Conservation (phyloP, 2,797 vertebrate species). For the Siniperca obscura region DNA sequence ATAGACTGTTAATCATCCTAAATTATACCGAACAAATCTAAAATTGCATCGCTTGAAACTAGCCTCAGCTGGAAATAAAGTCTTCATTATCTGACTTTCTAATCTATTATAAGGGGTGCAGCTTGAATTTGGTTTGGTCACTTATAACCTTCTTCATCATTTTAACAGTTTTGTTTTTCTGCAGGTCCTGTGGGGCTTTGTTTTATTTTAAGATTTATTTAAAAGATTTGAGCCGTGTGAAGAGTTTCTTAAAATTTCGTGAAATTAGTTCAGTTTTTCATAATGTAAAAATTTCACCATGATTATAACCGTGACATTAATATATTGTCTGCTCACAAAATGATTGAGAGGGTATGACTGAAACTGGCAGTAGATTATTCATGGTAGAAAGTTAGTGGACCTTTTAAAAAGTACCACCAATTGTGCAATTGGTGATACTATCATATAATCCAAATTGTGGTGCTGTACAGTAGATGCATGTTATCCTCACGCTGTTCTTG, state of each 20-base stretch:
- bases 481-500: background rate
- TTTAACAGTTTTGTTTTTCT: background rate
- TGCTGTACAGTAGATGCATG: background rate
- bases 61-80: constrained; percentile 16
- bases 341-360: background rate
- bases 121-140: background rate
- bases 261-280: background rate
- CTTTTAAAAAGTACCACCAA: too few relatives aligned
- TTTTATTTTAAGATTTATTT: background rate
- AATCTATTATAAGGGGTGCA: background rate
- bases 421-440: background rate
- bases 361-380: background rate
- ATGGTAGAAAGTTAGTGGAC: background rate
- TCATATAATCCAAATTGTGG: background rate
- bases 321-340: background rate
- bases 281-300: too few relatives aligned
- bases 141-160: background rate
- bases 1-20: background rate
- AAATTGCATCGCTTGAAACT: background rate
- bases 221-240: background rate
- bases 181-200: background rate
- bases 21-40: background rate
- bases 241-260: background rate
- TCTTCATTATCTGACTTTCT: background rate
- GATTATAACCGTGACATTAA: too few relatives aligned